phyloP scores from a whole-genome alignment of 1,140 invertebrate genomes.

The Samia ricini region DNA sequence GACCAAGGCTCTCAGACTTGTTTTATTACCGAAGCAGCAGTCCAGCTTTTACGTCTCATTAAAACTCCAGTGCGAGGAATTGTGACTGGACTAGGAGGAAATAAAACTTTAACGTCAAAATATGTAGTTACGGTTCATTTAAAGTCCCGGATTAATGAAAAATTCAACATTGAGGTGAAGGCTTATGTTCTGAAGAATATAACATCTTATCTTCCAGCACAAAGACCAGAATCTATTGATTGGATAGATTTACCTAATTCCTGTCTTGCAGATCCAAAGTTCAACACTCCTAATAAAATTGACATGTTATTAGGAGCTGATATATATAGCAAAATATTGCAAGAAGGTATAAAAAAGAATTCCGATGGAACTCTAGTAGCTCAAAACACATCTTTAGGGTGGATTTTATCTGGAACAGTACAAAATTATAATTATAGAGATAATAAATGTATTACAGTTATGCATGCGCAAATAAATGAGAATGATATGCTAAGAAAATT shows the following conservation, averaged over 20 bases:
- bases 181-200: conserved; percentile 19
- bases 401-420: conserved; percentile 19
- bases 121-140: conserved; percentile 12
- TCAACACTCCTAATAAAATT: conserved; percentile 13
- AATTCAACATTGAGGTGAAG: conserved; percentile 9
- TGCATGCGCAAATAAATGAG: too few relatives aligned
- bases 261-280: conserved; percentile 19
- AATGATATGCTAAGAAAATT: too few relatives aligned
- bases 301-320: conserved; percentile 17
- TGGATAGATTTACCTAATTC: conserved; percentile 9
- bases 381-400: conserved; percentile 8
- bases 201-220: conserved; percentile 14
- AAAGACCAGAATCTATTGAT: not conserved
- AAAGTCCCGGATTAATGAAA: conserved; percentile 14
- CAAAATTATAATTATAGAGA: too few relatives aligned
- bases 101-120: not conserved
- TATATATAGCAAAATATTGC: conserved; percentile 8
- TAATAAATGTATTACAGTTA: too few relatives aligned
- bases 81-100: conserved; percentile 12
- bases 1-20: conserved; percentile 22
- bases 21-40: conserved; percentile 22
- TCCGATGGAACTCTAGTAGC: conserved; percentile 5
- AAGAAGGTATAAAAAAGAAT: conserved; percentile 12
- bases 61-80: conserved; percentile 4
- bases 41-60: conserved; percentile 18